These are phyloP conservation scores for Auanema freiburgensis DNA, from an alignment of 2,888 invertebrate genomes.

Conservation along the genomic window DNA sequence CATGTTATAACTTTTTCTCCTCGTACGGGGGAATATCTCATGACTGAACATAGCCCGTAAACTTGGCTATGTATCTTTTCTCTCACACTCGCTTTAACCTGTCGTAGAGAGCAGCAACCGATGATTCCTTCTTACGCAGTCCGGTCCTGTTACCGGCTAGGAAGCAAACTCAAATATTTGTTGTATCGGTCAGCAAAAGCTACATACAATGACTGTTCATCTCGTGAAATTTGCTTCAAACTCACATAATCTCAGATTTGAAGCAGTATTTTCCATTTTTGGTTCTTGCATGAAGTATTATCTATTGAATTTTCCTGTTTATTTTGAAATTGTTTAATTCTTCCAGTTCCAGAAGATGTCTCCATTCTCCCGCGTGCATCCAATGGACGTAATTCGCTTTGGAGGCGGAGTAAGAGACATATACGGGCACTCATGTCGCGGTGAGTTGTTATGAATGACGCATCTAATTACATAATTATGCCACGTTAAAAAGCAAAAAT, in stretches of 20 bases:
- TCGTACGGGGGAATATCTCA: no score
- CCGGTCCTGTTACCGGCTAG: no score
- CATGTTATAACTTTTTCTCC: no score
- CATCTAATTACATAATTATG: conserved; percentile 8
- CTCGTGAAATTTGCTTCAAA: not conserved
- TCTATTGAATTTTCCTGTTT: not conserved
- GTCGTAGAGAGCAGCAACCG: no score
- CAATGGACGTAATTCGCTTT: conserved; percentile 66
- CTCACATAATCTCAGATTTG: not conserved
- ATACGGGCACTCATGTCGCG: conserved; percentile 51
- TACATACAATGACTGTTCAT: not conserved
- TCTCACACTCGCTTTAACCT: no score
- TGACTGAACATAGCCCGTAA: no score
- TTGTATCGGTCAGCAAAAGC: not conserved
- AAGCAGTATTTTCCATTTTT: no score
- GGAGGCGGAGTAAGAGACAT: conserved; percentile 63
- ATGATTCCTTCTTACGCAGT: no score
- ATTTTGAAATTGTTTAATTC: not conserved
- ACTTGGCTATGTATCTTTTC: no score
- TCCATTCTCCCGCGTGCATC: conserved; percentile 32
- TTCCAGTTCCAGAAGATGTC: conserved; percentile 50
- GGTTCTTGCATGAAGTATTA: not conserved
- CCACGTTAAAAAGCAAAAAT: not conserved
- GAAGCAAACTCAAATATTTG: no score
- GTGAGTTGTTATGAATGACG: conserved; percentile 14